Evolutionary conservation across 2,888 invertebrate species (phyloP).

Genomic region (Empis stercorea): DNA sequence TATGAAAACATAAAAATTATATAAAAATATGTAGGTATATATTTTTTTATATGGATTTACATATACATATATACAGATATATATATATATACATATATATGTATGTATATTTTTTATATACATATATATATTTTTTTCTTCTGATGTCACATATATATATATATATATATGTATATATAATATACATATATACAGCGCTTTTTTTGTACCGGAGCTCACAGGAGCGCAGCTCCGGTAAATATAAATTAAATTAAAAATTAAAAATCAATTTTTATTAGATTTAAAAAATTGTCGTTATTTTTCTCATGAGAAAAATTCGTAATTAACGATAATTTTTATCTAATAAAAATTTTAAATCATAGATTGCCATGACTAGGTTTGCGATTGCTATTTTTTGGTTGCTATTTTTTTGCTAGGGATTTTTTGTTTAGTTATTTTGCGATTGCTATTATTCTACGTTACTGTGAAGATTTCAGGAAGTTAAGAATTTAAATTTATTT

Average conservation of each 20-base stretch:
- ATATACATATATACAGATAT: too few species aligned
- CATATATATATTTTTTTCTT: too few species aligned
- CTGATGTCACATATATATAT: too few species aligned
- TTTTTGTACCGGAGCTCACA: background rate
- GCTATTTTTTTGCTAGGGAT: background rate
- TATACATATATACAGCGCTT: background rate
- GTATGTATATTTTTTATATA: too few species aligned
- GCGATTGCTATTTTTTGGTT: background rate
- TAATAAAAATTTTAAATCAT: background rate
- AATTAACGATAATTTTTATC: background rate
- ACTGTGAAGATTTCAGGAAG: background rate
- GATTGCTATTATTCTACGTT: background rate
- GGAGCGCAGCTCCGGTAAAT: background rate
- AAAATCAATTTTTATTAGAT: too few species aligned
- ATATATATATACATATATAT: too few species aligned
- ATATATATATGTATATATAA: too few species aligned
- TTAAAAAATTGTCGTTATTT: too few species aligned
- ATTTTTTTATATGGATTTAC: too few species aligned
- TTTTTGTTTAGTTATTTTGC: background rate
- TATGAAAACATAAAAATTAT: too few species aligned
- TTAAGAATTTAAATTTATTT: background rate
- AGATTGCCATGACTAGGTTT: background rate
- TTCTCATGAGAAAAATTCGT: background rate
- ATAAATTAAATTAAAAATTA: background rate
- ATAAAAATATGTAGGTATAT: too few species aligned